Conservation (phyloP, 2,888 invertebrate species). For the Melanotus villosus region DNA sequence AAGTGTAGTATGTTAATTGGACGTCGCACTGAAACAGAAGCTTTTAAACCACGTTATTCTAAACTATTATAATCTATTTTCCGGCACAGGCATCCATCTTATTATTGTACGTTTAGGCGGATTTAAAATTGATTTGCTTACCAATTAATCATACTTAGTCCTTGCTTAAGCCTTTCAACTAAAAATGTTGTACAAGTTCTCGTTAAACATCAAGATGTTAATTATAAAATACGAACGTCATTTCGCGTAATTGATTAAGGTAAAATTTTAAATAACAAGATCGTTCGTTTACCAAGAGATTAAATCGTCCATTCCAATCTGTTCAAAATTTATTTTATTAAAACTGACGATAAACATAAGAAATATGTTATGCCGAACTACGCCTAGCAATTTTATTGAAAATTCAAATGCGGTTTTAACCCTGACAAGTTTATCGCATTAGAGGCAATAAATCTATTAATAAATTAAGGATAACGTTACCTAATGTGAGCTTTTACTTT, state of each 20-base stretch:
- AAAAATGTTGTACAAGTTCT: neutral
- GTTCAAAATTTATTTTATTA: neutral
- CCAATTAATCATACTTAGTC: slow-evolving; percentile 21
- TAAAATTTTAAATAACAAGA: slow-evolving; percentile 14
- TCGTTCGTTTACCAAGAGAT: slow-evolving; percentile 18
- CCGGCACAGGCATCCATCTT: slow-evolving; percentile 22
- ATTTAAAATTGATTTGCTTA: slow-evolving; percentile 13
- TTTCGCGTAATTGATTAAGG: slow-evolving; percentile 21
- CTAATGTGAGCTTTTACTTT: too few relatives aligned
- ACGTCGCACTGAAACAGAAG: slow-evolving; percentile 19
- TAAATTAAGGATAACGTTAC: neutral
- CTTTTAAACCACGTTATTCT: slow-evolving; percentile 5
- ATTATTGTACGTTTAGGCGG: neutral
- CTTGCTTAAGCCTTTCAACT: slow-evolving; percentile 9
- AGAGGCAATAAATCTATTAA: neutral
- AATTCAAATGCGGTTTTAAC: neutral
- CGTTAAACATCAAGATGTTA: slow-evolving; percentile 22
- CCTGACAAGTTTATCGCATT: neutral
- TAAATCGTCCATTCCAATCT: neutral
- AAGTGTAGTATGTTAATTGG: slow-evolving; percentile 21
- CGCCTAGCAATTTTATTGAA: neutral
- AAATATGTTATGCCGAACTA: neutral
- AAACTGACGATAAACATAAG: neutral
- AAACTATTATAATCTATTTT: slow-evolving; percentile 13
- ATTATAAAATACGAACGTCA: slow-evolving; percentile 16